These are phyloP conservation scores for Baryphthengus martii DNA, from an alignment of 2,113 vertebrate species.

Conservation along the genomic window DNA sequence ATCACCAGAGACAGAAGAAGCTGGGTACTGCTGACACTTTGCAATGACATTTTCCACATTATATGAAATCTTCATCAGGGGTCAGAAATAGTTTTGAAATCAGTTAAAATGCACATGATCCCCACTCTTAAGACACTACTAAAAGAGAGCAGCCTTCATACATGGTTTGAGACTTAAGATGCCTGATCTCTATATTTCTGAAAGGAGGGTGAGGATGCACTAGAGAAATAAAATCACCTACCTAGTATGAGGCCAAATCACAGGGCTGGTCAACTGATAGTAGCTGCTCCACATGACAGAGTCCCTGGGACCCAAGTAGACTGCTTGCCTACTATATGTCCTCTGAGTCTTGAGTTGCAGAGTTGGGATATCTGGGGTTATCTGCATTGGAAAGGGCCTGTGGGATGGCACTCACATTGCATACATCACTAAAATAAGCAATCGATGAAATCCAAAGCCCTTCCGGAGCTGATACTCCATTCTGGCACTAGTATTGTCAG, in stretches of 20 bases:
- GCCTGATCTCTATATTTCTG: neutral
- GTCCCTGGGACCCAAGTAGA: neutral
- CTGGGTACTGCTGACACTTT: neutral
- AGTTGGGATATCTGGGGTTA: neutral
- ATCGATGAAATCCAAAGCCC: neutral
- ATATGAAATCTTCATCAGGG: neutral
- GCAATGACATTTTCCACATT: neutral
- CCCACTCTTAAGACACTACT: neutral
- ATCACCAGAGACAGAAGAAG: accelerated
- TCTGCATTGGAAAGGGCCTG: neutral
- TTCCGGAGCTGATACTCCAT: neutral
- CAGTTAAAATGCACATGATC: neutral
- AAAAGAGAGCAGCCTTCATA: neutral
- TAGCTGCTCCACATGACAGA: accelerated
- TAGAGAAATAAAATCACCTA: neutral
- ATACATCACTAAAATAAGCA: neutral
- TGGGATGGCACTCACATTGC: neutral
- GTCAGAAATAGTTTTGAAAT: neutral
- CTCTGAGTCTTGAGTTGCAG: neutral
- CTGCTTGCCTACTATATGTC: neutral
- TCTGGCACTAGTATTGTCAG: neutral
- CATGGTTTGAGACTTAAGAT: neutral
- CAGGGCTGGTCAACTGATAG: neutral
- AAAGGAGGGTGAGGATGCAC: neutral
- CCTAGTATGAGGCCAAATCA: neutral